These are phyloP conservation scores for Herminia tarsipennalis DNA, from an alignment of 2,888 invertebrate species.

Conservation along the genomic window DNA sequence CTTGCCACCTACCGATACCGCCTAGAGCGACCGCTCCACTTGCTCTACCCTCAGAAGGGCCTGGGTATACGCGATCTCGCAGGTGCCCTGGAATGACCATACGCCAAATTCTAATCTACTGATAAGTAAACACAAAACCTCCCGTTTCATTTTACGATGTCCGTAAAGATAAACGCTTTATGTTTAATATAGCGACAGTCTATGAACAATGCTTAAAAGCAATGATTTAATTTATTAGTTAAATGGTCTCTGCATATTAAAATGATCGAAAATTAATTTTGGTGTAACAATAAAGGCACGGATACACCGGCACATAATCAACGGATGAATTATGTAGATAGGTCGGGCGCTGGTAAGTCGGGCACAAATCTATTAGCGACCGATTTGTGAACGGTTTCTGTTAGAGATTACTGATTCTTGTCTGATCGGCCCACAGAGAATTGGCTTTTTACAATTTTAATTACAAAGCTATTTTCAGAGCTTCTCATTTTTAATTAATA, in stretches of 20 bases:
- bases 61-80: no score
- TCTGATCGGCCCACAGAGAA: background rate
- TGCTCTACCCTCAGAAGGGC: no score
- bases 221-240: slow-evolving; percentile 6
- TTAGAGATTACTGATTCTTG: slow-evolving; percentile 1
- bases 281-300: slow-evolving; percentile 19
- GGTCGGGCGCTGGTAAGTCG: slow-evolving; percentile 21
- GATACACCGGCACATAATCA: slow-evolving; percentile 18
- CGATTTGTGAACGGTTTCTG: slow-evolving; percentile 18
- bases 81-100: no score
- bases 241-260: background rate
- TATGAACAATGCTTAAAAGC: no score
- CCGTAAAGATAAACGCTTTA: no score
- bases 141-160: no score
- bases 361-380: slow-evolving; percentile 37
- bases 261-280: slow-evolving; percentile 30
- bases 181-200: no score
- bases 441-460: background rate
- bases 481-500: no score
- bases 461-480: background rate
- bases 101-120: no score
- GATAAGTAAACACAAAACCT: no score
- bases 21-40: no score
- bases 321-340: slow-evolving; percentile 31
- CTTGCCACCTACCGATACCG: no score